phyloP scores from a whole-genome alignment of 2,888 invertebrate species.

The Perdita meconis region DNA sequence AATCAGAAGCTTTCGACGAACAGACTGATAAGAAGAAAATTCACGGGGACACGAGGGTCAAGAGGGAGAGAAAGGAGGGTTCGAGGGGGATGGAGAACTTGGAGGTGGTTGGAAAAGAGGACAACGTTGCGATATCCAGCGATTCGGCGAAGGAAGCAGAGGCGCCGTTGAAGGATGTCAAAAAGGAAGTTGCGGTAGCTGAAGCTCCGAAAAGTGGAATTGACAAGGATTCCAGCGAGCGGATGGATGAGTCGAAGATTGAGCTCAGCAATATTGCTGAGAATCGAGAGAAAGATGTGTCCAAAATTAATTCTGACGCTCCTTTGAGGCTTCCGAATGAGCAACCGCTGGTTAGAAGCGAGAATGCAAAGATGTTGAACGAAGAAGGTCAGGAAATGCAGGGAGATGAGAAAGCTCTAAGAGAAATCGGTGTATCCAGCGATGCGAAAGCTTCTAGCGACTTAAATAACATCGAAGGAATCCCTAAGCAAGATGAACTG shows the following conservation, averaged over 20 bases:
- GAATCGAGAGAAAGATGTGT: not conserved
- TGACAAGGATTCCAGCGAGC: not conserved
- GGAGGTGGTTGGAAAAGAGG: not conserved
- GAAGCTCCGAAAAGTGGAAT: not conserved
- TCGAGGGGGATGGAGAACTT: not conserved
- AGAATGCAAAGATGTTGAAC: not conserved
- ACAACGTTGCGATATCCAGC: not conserved
- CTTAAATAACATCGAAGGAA: not conserved
- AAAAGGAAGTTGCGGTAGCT: not conserved
- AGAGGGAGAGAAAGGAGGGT: slow-evolving; percentile 38
- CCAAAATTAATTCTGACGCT: not conserved
- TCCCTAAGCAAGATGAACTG: slow-evolving; percentile 37
- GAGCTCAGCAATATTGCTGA: slow-evolving; percentile 15
- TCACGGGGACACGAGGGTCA: slow-evolving; percentile 47
- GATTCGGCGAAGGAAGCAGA: not conserved
- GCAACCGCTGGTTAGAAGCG: not conserved
- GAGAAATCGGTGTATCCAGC: not conserved
- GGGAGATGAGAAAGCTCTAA: not conserved
- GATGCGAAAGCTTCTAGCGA: slow-evolving; percentile 1
- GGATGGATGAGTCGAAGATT: slow-evolving; percentile 13
- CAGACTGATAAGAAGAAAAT: slow-evolving; percentile 38
- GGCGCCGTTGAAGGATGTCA: not conserved
- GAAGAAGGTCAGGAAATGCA: not conserved
- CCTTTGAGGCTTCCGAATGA: slow-evolving; percentile 29
- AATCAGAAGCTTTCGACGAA: slow-evolving; percentile 10